Evolutionary conservation across 2,113 vertebrate species (phyloP).

Genomic region (Solea senegalensis): DNA sequence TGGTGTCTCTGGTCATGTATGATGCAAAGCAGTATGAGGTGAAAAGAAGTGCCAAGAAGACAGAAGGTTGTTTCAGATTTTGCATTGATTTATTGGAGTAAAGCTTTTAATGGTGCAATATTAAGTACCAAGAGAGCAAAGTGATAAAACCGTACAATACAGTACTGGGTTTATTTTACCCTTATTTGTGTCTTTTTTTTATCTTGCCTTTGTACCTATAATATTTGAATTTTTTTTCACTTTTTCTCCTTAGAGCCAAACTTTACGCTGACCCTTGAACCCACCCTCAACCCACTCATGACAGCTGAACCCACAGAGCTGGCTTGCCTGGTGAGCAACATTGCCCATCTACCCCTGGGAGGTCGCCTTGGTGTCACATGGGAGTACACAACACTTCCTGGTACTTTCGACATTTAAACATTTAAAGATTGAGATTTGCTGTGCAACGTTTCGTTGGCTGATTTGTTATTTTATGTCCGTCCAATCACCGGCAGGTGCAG

Average conservation of each 20-base stretch:
- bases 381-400: slow-evolving; percentile 80
- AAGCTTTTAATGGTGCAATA: background rate
- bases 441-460: background rate
- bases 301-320: slow-evolving; percentile 88
- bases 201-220: too few relatives aligned
- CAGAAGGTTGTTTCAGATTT: too few relatives aligned
- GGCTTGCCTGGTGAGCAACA: slow-evolving; percentile 82
- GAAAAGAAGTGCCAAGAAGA: too few relatives aligned
- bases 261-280: slow-evolving; percentile 82
- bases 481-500: slow-evolving; percentile 18
- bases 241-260: slow-evolving; percentile 79
- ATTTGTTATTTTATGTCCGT: background rate
- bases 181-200: too few relatives aligned
- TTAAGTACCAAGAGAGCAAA: too few relatives aligned
- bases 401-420: slow-evolving; percentile 33
- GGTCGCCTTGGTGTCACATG: slow-evolving; percentile 85
- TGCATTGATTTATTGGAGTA: background rate
- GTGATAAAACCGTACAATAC: too few relatives aligned
- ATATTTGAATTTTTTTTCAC: background rate
- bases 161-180: too few relatives aligned
- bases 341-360: slow-evolving; percentile 58
- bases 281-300: slow-evolving; percentile 78
- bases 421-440: background rate
- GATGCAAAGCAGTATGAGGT: too few relatives aligned
- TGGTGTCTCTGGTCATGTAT: too few relatives aligned